phyloP scores from a whole-genome alignment of 2,888 invertebrate species.

The Drosophila fungiperda region DNA sequence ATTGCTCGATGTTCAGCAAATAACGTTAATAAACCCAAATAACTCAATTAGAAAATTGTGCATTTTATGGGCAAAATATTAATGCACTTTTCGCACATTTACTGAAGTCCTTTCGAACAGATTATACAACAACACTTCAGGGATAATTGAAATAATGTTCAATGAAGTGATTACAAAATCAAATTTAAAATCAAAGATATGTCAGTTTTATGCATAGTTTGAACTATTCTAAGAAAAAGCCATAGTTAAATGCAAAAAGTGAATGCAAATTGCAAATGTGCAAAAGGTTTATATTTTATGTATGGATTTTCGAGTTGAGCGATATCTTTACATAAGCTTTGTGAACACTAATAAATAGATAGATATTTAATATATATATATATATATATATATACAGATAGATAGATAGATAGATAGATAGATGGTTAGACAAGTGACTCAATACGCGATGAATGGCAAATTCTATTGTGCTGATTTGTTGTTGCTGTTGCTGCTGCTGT shows the following conservation, averaged over 20 bases:
- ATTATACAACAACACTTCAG: background rate
- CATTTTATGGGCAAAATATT: background rate
- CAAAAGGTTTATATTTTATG: background rate
- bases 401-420: slow-evolving; percentile 10
- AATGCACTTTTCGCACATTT: background rate
- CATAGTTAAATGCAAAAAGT: background rate
- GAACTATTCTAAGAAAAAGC: background rate
- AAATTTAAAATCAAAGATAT: background rate
- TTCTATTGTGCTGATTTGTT: slow-evolving; percentile 44
- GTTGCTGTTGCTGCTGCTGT: slow-evolving; percentile 13
- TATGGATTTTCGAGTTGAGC: background rate
- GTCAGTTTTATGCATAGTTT: background rate
- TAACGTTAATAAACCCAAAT: background rate
- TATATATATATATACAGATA: background rate
- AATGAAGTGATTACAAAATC: no score
- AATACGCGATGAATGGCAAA: slow-evolving; percentile 42
- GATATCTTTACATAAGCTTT: slow-evolving; percentile 36
- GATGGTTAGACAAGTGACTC: slow-evolving; percentile 64
- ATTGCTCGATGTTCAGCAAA: background rate
- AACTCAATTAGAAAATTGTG: background rate
- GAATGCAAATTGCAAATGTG: background rate
- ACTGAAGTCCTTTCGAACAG: background rate
- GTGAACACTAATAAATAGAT: slow-evolving; percentile 13
- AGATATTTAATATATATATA: background rate
- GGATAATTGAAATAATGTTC: no score